Conservation (phyloP, 2,888 invertebrate genomes). For the Reticulitermes lucifugus region DNA sequence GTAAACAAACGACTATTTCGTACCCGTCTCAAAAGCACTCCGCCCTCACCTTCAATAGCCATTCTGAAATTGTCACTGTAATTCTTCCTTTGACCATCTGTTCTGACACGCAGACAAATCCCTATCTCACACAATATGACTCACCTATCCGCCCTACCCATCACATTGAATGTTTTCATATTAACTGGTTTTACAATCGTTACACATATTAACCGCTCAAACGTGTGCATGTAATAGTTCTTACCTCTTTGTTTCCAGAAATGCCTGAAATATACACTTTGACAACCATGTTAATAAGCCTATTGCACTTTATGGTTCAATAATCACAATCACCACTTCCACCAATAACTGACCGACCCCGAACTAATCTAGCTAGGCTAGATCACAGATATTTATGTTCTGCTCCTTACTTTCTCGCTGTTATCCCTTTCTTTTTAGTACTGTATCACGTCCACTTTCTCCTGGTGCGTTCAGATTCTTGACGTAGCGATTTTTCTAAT, state of each 20-base stretch:
- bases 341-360: not conserved
- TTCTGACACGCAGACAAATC: too few relatives aligned
- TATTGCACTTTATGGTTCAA: not conserved
- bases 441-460: slow-evolving; percentile 22
- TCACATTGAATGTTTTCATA: not conserved
- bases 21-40: too few relatives aligned
- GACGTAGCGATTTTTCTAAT: not conserved
- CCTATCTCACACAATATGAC: not conserved
- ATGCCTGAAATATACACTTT: slow-evolving; percentile 93
- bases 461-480: slow-evolving; percentile 14
- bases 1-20: too few relatives aligned
- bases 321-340: not conserved
- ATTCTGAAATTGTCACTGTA: too few relatives aligned
- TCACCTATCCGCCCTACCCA: slow-evolving; percentile 18
- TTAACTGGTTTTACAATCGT: not conserved
- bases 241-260: slow-evolving; percentile 94
- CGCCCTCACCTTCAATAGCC: too few relatives aligned
- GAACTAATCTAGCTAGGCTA: slow-evolving; percentile 9
- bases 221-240: slow-evolving; percentile 55
- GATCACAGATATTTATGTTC: slow-evolving; percentile 4
- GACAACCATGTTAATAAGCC: slow-evolving; percentile 79
- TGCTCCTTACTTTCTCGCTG: not conserved
- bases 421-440: not conserved
- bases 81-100: too few relatives aligned
- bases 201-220: not conserved